phyloP scores from a whole-genome alignment of 2,797 vertebrate genomes.

The Buceros bicornis region DNA sequence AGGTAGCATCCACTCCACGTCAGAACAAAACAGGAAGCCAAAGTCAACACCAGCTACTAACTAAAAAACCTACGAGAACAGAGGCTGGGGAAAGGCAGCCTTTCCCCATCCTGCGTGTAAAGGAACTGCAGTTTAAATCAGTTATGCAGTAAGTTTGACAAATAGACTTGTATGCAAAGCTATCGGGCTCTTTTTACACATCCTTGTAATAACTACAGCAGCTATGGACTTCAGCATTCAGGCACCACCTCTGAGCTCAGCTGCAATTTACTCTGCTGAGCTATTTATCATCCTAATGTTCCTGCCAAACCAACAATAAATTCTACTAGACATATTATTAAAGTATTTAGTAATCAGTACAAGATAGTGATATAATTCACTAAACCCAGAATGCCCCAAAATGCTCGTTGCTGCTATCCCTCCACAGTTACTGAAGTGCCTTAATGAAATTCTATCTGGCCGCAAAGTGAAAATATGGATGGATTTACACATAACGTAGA shows the following conservation, averaged over 20 bases:
- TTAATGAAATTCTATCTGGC: conserved; percentile 8
- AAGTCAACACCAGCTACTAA: background rate
- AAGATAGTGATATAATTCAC: background rate
- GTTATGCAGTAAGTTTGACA: background rate
- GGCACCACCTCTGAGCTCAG: conserved; percentile 13
- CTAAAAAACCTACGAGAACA: background rate
- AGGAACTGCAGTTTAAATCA: background rate
- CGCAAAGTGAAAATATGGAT: background rate
- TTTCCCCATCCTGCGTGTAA: background rate
- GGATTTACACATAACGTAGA: background rate
- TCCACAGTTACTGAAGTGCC: background rate
- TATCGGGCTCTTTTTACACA: background rate
- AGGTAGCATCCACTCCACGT: background rate
- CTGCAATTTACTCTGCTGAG: conserved; percentile 7
- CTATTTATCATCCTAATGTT: conserved; percentile 30
- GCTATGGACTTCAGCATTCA: background rate
- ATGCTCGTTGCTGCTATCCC: background rate
- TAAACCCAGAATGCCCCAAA: background rate
- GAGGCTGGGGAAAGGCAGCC: background rate
- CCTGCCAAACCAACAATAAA: conserved; percentile 30
- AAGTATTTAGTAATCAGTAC: conserved; percentile 30
- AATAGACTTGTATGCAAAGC: background rate
- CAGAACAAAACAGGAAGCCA: background rate
- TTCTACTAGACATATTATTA: conserved; percentile 13
- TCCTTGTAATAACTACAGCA: background rate